Evolutionary conservation across 2,797 vertebrate genomes (phyloP).

Genomic region (Acridotheres tristis): DNA sequence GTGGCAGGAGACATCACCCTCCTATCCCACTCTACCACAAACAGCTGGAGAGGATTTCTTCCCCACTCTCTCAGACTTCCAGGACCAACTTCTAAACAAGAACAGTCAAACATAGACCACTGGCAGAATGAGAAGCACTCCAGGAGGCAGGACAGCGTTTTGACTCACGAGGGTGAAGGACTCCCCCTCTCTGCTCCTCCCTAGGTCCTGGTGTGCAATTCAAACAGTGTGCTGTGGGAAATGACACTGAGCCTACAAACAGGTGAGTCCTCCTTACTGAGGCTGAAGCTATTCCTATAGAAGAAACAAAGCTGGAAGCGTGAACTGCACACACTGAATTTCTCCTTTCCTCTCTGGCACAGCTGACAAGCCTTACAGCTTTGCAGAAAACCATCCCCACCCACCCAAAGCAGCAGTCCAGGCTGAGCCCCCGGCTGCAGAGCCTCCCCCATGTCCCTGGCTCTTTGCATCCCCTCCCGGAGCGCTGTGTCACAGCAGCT

Average conservation of each 20-base stretch:
- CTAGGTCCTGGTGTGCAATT: neutral
- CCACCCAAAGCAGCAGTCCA: neutral
- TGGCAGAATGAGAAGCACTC: neutral
- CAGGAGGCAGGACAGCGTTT: neutral
- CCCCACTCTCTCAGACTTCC: neutral
- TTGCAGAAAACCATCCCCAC: neutral
- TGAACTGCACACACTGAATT: neutral
- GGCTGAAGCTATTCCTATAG: neutral
- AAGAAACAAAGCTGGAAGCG: neutral
- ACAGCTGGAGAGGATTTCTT: neutral
- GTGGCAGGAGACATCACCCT: neutral
- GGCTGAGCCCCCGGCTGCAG: neutral
- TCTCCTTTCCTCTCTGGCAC: neutral
- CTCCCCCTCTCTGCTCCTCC: neutral
- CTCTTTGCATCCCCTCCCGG: neutral
- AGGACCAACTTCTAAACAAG: neutral
- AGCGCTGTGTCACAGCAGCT: neutral
- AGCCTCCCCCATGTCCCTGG: neutral
- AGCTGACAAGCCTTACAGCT: neutral
- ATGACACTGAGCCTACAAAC: neutral
- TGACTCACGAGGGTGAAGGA: neutral
- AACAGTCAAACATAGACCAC: accelerated
- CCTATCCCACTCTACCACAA: neutral
- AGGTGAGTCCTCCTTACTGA: neutral
- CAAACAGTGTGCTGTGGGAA: neutral